phyloP scores from a whole-genome alignment of 2,113 vertebrate genomes.

The Triplophysa tibetana region DNA sequence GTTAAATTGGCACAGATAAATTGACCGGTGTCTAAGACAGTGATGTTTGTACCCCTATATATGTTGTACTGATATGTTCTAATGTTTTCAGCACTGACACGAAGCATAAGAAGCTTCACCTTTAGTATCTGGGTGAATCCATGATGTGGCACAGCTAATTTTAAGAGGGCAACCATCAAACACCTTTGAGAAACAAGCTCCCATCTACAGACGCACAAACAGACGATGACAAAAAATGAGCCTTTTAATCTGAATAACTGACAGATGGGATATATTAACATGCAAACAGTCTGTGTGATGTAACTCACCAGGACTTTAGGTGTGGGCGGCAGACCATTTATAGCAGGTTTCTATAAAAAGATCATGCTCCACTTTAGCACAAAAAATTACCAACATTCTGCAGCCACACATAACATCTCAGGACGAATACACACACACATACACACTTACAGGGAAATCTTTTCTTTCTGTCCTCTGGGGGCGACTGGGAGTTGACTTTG shows the following conservation, averaged over 20 bases:
- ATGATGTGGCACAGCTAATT: slow-evolving; percentile 98
- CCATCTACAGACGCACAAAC: slow-evolving; percentile 81
- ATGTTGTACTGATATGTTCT: no score
- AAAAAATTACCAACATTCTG: slow-evolving; percentile 11
- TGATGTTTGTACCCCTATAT: no score
- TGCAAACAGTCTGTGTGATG: neutral
- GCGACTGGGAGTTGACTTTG: slow-evolving; percentile 76
- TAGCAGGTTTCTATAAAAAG: slow-evolving; percentile 84
- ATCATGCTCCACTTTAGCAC: slow-evolving; percentile 38
- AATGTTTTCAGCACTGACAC: no score
- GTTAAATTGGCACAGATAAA: neutral
- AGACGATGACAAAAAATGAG: neutral
- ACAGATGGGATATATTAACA: neutral
- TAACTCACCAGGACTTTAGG: slow-evolving; percentile 96
- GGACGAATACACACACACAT: neutral
- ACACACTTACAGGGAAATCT: slow-evolving; percentile 88
- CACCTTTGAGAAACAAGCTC: slow-evolving; percentile 98
- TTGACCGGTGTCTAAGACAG: no score
- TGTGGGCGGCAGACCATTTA: slow-evolving; percentile 96
- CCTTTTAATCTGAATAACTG: neutral
- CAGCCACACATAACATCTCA: neutral
- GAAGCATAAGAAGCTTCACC: slow-evolving; percentile 68
- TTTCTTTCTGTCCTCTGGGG: slow-evolving; percentile 88
- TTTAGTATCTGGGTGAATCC: slow-evolving; percentile 99
- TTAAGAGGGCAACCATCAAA: slow-evolving; percentile 98